Percentiles rank a stretch among this genome's conserved stretches.
These are phyloP conservation scores for Siniperca scherzeri DNA, from an alignment of 2,797 vertebrate genomes.

Conservation along the genomic window DNA sequence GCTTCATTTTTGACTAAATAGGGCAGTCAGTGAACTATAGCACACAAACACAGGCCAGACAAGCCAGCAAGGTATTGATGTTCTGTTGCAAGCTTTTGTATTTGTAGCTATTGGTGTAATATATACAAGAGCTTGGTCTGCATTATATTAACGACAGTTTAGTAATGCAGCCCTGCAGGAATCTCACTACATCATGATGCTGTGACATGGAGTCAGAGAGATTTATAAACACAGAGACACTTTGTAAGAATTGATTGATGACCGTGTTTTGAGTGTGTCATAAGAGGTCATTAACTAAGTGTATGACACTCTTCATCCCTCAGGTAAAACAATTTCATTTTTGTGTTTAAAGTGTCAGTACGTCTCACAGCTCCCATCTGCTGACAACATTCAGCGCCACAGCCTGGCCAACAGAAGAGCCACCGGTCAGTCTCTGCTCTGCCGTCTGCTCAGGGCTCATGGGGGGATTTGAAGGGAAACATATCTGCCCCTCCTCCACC, in stretches of 20 bases:
- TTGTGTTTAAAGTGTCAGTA: slow-evolving; percentile 15
- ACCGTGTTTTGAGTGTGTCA: background rate
- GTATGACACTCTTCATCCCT: background rate
- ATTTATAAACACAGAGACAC: slow-evolving; percentile 37
- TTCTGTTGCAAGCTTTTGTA: slow-evolving; percentile 13
- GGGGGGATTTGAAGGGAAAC: slow-evolving; percentile 32
- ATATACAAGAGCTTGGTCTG: slow-evolving; percentile 41
- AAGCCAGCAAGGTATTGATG: slow-evolving; percentile 28
- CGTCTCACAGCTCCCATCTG: background rate
- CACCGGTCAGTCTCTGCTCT: slow-evolving; percentile 6
- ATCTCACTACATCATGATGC: slow-evolving; percentile 23
- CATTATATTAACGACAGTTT: slow-evolving; percentile 7
- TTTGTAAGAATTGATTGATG: slow-evolving; percentile 17
- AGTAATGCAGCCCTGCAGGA: slow-evolving; percentile 22
- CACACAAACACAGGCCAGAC: slow-evolving; percentile 25
- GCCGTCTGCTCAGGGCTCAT: slow-evolving; percentile 15
- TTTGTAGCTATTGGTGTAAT: slow-evolving; percentile 21
- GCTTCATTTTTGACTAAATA: slow-evolving; percentile 61
- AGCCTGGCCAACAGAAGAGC: background rate
- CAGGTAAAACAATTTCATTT: background rate
- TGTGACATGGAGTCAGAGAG: slow-evolving; percentile 10
- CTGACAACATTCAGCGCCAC: background rate
- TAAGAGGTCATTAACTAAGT: background rate
- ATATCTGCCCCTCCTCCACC: slow-evolving; percentile 47
- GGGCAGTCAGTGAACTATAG: slow-evolving; percentile 35